Percentiles rank a stretch among this genome's conserved stretches.
These are phyloP conservation scores for Sebastes ruberrimus DNA, from an alignment of 2,797 vertebrate species.

Conservation along the genomic window DNA sequence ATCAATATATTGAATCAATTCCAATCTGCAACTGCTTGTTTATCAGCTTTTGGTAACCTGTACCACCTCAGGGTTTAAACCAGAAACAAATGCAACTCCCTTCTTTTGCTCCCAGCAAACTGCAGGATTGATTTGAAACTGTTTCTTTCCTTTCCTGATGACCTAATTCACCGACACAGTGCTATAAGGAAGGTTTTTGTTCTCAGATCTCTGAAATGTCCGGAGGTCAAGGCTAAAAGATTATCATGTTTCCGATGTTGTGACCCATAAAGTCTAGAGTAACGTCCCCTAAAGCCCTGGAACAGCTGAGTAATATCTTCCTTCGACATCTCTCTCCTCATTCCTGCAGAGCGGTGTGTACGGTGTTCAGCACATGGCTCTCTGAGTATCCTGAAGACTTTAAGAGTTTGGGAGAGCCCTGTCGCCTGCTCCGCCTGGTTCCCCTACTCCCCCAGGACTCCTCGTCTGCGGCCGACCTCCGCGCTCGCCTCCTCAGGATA, in stretches of 20 bases:
- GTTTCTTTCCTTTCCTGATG: background rate
- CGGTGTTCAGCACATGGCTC: constrained; percentile 89
- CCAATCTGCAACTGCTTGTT: constrained; percentile 33
- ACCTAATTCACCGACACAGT: background rate
- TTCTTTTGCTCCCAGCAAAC: background rate
- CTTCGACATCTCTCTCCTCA: background rate
- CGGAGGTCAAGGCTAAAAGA: background rate
- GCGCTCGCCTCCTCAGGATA: constrained; percentile 69
- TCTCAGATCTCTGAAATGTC: background rate
- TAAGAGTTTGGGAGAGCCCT: constrained; percentile 75
- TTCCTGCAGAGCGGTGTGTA: constrained; percentile 83
- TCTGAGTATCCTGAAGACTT: constrained; percentile 91
- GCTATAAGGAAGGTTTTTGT: background rate
- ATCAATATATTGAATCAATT: constrained; percentile 47
- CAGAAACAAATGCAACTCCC: background rate
- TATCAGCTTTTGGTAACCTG: background rate
- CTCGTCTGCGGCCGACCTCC: constrained; percentile 75
- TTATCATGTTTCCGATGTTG: background rate
- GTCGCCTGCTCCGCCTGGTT: constrained; percentile 82
- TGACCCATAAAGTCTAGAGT: background rate
- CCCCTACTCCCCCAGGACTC: constrained; percentile 79
- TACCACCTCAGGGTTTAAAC: background rate
- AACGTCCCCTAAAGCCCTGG: background rate
- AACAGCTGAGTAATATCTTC: background rate
- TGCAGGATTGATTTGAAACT: background rate